Evolutionary conservation across 2,888 invertebrate genomes (phyloP).

Genomic region (Timema cristinae): DNA sequence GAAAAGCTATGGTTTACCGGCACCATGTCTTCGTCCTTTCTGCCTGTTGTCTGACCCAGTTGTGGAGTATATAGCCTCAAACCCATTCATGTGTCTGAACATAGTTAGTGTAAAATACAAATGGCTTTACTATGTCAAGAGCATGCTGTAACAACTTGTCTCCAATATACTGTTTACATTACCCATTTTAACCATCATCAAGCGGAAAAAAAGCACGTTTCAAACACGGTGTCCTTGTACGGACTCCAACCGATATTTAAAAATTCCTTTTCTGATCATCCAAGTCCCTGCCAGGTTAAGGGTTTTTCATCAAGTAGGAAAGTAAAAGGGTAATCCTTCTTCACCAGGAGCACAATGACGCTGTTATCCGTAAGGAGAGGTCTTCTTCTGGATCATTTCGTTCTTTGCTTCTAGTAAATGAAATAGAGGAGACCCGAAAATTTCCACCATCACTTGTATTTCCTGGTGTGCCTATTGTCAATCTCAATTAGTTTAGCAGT

Average conservation of each 20-base stretch:
- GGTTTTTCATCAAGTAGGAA: not conserved
- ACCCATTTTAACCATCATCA: not conserved
- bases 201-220: too few species aligned
- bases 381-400: too few species aligned
- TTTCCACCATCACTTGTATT: conserved; percentile 2
- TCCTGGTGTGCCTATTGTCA: not conserved
- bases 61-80: not conserved
- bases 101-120: not conserved
- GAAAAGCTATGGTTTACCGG: not conserved
- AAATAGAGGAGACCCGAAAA: not conserved
- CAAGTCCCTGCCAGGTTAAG: not conserved
- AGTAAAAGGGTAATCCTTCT: too few species aligned
- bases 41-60: too few species aligned
- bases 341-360: too few species aligned
- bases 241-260: not conserved
- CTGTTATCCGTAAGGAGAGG: too few species aligned
- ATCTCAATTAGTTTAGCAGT: not conserved
- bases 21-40: not conserved
- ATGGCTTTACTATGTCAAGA: not conserved
- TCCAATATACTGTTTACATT: not conserved
- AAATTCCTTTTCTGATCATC: not conserved
- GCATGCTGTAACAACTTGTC: not conserved
- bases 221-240: not conserved
- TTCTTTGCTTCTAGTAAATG: not conserved
- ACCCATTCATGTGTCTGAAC: not conserved